phyloP scores from a whole-genome alignment of 2,888 invertebrate species.

The Apodemia zela region DNA sequence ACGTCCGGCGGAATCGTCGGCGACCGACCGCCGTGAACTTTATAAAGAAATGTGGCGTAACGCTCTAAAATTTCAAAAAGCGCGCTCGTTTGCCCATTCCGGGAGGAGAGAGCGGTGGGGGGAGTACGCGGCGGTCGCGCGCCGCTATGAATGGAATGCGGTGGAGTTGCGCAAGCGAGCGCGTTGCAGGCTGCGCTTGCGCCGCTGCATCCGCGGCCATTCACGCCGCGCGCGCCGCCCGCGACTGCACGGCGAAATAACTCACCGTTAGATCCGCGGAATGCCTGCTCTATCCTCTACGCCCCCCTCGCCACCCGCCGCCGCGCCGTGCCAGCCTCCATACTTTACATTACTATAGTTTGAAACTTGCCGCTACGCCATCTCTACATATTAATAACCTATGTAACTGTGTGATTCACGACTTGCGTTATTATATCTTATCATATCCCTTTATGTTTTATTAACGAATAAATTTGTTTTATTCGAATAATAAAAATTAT shows the following conservation, averaged over 20 bases:
- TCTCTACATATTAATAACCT: conserved; percentile 14
- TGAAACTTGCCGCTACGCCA: conserved; percentile 11
- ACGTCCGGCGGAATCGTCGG: conserved; percentile 72
- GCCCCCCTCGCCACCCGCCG: conserved; percentile 35
- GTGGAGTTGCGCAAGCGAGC: conserved; percentile 72
- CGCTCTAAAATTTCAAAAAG: conserved; percentile 72
- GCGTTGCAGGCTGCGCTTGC: conserved; percentile 51
- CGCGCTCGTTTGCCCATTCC: conserved; percentile 59
- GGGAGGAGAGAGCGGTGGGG: conserved; percentile 46
- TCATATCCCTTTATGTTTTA: neutral
- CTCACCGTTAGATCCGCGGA: conserved; percentile 75
- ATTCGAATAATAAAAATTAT: no score
- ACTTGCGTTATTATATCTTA: neutral
- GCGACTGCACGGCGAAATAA: conserved; percentile 67
- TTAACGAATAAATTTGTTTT: neutral
- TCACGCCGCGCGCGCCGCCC: conserved; percentile 50
- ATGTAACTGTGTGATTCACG: conserved; percentile 10
- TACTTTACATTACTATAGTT: conserved; percentile 15
- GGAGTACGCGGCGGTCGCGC: conserved; percentile 37
- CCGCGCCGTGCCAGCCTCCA: conserved; percentile 25
- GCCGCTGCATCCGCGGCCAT: conserved; percentile 70
- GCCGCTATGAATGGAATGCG: conserved; percentile 78
- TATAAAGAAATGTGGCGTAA: conserved; percentile 74
- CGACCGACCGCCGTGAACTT: conserved; percentile 70
- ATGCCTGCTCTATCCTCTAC: conserved; percentile 70